phyloP scores from a whole-genome alignment of 2,888 invertebrate genomes.

The Holacanthella duospinosa region DNA sequence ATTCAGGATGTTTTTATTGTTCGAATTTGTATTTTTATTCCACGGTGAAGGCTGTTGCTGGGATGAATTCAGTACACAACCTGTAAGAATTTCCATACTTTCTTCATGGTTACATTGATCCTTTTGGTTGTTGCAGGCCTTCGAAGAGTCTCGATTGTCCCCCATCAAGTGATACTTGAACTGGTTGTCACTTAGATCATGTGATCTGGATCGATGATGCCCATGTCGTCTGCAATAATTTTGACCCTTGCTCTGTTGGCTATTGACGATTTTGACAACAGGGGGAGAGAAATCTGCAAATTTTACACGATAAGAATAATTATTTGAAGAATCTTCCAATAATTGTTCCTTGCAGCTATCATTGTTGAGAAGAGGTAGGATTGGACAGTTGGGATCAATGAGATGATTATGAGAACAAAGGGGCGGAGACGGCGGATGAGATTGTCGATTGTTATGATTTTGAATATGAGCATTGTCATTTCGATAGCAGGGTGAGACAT shows the following conservation, averaged over 20 bases:
- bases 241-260: conserved; percentile 11
- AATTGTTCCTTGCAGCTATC: conserved; percentile 33
- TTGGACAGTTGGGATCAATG: conserved; percentile 33
- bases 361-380: conserved; percentile 23
- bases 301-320: neutral
- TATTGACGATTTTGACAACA: no score
- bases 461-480: conserved; percentile 39
- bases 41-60: conserved; percentile 7
- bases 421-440: conserved; percentile 7
- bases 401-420: conserved; percentile 34
- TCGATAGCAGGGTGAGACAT: conserved; percentile 41
- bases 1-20: conserved; percentile 21
- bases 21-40: conserved; percentile 29
- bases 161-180: conserved; percentile 40
- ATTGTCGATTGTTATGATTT: conserved; percentile 37
- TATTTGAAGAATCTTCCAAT: conserved; percentile 17
- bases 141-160: conserved; percentile 17
- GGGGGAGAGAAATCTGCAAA: neutral
- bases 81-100: conserved; percentile 25
- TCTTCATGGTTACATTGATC: conserved; percentile 19
- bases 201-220: conserved; percentile 44
- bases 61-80: conserved; percentile 27
- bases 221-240: conserved; percentile 36
- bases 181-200: conserved; percentile 42
- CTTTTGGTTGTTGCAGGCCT: conserved; percentile 17